A percentile compares a stretch with the other conserved stretches of the same genome.
These are phyloP conservation scores for Caenorhabditis panamensis DNA, from an alignment of 2,888 invertebrate genomes.

Conservation along the genomic window DNA sequence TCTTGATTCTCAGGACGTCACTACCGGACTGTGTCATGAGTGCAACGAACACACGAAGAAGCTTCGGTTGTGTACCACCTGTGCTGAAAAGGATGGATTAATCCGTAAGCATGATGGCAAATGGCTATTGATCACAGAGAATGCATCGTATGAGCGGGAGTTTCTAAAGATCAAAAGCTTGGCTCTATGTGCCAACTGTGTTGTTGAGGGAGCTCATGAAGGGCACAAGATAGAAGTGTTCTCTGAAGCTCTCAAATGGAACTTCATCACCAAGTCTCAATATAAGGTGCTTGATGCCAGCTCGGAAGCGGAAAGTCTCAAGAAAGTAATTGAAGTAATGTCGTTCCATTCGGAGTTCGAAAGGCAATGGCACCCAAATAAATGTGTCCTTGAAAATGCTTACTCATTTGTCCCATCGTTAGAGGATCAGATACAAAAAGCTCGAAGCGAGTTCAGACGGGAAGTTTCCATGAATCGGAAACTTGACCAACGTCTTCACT, in stretches of 20 bases:
- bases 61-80: constrained; percentile 6
- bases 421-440: no score
- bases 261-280: background rate
- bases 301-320: no score
- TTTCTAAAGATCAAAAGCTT: background rate
- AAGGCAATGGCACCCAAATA: no score
- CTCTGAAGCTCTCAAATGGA: background rate
- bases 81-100: background rate
- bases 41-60: background rate
- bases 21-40: background rate
- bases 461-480: no score
- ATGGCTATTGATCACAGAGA: background rate
- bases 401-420: no score
- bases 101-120: background rate
- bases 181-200: background rate
- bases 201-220: background rate
- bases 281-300: no score
- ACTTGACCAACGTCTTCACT: no score
- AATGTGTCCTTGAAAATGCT: no score
- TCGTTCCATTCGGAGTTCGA: no score
- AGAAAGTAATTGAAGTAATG: no score
- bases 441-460: no score
- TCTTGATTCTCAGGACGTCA: background rate
- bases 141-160: background rate
- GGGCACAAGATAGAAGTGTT: background rate